These are phyloP conservation scores for Caenorhabditis doughertyi DNA, from an alignment of 2,888 invertebrate species.

Conservation along the genomic window DNA sequence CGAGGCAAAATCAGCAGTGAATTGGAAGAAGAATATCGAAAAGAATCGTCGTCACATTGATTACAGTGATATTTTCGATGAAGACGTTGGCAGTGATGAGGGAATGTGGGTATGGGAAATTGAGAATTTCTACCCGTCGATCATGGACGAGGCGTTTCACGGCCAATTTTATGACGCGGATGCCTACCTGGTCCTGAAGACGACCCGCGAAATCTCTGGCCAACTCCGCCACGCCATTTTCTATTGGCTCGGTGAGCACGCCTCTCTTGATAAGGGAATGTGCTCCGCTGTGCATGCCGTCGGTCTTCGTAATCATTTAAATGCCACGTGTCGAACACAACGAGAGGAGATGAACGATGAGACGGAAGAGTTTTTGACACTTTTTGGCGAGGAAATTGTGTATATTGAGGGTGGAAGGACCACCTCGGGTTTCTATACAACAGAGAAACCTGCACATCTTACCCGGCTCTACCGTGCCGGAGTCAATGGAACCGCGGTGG, in stretches of 20 bases:
- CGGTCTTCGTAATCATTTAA: constrained; percentile 95
- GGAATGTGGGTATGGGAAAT: constrained; percentile 97
- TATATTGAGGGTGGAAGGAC: constrained; percentile 99
- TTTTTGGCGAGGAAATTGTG: constrained; percentile 93
- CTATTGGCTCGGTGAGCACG: constrained; percentile 97
- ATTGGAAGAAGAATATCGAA: constrained; percentile 79
- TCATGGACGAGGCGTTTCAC: constrained; percentile 90
- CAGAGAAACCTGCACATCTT: constrained; percentile 85
- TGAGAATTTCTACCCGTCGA: constrained; percentile 97
- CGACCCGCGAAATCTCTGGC: constrained; percentile 83
- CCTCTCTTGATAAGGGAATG: constrained; percentile 92
- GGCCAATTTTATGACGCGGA: constrained; percentile 98
- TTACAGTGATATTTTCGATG: constrained; percentile 80
- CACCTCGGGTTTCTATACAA: constrained; percentile 96
- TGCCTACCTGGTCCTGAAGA: constrained; percentile 91
- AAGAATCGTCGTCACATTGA: constrained; percentile 77
- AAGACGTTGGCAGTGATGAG: constrained; percentile 90
- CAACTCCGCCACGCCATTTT: constrained; percentile 95
- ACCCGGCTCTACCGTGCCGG: constrained; percentile 80
- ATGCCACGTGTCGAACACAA: constrained; percentile 89
- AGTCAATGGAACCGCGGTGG: constrained; percentile 81
- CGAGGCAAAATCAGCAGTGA: constrained; percentile 68
- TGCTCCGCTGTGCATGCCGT: constrained; percentile 99
- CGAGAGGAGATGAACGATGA: constrained; percentile 98
- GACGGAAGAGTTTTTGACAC: constrained; percentile 93